These are phyloP conservation scores for Bucorvus abyssinicus DNA, from an alignment of 2,797 vertebrate species.

Conservation along the genomic window DNA sequence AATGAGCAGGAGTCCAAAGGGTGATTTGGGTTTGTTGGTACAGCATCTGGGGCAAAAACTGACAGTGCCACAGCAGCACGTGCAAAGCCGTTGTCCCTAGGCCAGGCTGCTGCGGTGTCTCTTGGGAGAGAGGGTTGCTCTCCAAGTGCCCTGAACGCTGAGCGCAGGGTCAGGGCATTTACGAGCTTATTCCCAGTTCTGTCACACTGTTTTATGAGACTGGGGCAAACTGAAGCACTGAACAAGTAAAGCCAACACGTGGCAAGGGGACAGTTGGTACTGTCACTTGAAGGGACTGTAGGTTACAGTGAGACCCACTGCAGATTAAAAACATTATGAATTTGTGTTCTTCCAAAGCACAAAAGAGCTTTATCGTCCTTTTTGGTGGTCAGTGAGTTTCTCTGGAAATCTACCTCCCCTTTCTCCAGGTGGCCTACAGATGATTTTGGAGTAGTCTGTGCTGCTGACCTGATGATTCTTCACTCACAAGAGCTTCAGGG, in stretches of 20 bases:
- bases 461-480: not conserved
- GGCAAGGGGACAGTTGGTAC: not conserved
- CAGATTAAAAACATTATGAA: not conserved
- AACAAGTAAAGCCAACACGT: not conserved
- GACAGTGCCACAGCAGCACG: not conserved
- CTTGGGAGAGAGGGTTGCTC: not conserved
- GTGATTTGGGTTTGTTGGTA: not conserved
- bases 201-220: not conserved
- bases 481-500: not conserved
- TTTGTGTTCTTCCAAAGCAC: not conserved
- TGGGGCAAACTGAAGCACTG: not conserved
- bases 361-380: not conserved
- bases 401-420: not conserved
- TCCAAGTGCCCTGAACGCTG: not conserved
- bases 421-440: not conserved
- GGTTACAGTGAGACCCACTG: not conserved
- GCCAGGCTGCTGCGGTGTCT: not conserved
- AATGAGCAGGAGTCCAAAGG: not conserved
- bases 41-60: not conserved
- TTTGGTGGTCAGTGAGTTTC: not conserved
- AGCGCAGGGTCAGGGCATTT: not conserved
- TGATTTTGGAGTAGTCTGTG: not conserved
- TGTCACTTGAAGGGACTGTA: not conserved
- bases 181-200: not conserved
- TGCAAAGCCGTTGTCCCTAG: not conserved